Evolutionary conservation across 2,888 invertebrate genomes (phyloP).

Genomic region (Cataglyphis altisquamis): DNA sequence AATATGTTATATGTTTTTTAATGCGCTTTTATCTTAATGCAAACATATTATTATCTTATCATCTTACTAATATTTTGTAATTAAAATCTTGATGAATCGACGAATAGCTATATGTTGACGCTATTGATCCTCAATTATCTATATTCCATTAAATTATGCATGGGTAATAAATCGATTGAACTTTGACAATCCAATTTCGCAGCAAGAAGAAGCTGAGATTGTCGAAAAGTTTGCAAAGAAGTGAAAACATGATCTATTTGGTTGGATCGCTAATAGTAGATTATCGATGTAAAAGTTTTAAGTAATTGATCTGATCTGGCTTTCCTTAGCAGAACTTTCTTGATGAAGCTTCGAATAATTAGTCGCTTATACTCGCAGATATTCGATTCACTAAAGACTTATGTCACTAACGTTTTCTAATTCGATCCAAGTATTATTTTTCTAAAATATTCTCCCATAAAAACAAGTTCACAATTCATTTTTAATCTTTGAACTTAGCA

Average conservation of each 20-base stretch:
- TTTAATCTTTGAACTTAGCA: background rate
- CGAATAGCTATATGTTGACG: background rate
- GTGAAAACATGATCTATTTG: constrained; percentile 43
- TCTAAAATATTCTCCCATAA: background rate
- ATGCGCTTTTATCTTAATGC: background rate
- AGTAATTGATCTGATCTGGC: constrained; percentile 40
- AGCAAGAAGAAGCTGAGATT: constrained; percentile 11
- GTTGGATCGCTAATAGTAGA: constrained; percentile 28
- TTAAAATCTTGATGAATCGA: background rate
- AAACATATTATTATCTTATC: background rate
- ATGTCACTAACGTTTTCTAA: background rate
- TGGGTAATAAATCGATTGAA: constrained; percentile 12
- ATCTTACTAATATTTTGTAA: background rate
- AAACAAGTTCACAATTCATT: background rate
- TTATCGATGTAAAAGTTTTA: constrained; percentile 46
- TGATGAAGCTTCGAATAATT: constrained; percentile 17
- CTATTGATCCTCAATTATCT: constrained; percentile 16
- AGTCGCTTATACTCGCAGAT: constrained; percentile 14
- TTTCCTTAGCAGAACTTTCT: constrained; percentile 9
- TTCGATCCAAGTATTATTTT: background rate
- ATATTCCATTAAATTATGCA: constrained; percentile 39
- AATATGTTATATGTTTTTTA: background rate
- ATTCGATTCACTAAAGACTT: constrained; percentile 8
- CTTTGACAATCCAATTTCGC: constrained; percentile 1
- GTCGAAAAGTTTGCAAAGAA: constrained; percentile 32